Base-by-base conservation (phyloP, 2,888 invertebrate species). In the Caenorhabditis panamensis region DNA sequence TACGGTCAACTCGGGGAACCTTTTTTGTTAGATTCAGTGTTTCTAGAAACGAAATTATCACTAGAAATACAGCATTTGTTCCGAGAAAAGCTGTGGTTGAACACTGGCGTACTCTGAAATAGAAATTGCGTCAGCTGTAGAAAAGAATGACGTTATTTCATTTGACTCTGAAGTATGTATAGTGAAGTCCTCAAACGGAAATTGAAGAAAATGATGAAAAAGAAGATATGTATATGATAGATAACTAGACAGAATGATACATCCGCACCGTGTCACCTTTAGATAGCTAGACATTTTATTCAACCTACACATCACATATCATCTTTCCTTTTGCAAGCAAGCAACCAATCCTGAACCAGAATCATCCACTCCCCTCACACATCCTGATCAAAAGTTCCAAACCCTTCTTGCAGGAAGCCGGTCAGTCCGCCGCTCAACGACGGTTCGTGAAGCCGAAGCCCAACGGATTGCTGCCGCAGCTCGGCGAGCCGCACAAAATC, bases 361-460 rank as follows among this genome's bases (percentile, higher is more conserved):
- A 54, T 51, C 63, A 18, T 31, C 53, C 49, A 26, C 18, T 22
- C 36, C 51, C 36, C 49, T 20, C 22, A 16, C 28, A 54, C 20
- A 53, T 37, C 18, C 13, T n/a, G 20, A 36, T 18, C 51, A 22
- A 49, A 31, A 59, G 16, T 13, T 6, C 8, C 0, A 53, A 16
- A 20, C 11, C 9, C 18, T 11, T 41, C 37, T 80, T 80, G 63
- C 66, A 80, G 80, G 80, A 75, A 75, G 69, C 54, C 80, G 80
- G 24, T 75, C 75, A 44, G 44, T 66, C 69, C 69, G 75, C 47
- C 68, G 80, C 56, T 80, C 80, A 61, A 80, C 80, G 75, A 75
- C 75, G 75, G 54, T 75, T 41, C 80, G 73, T 28, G 75, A 75
- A 80, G 61, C 61, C 80, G 80, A 73, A 36, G 62, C 63, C 54